Conservation (phyloP, 2,113 vertebrate genomes). For the Spea multiplicata region DNA sequence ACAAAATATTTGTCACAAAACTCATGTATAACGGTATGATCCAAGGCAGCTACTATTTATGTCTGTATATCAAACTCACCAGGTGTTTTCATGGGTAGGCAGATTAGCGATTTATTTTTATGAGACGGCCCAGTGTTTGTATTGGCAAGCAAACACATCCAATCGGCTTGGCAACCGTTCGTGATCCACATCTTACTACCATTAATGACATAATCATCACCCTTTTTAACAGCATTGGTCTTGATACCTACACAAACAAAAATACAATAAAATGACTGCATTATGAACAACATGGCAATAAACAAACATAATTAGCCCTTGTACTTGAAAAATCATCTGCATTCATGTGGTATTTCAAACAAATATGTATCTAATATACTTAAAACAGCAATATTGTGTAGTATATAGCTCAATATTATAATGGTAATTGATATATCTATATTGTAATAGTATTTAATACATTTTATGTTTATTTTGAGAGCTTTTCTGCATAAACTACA, state of each 20-base stretch:
- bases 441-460: too few species aligned
- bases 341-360: not conserved
- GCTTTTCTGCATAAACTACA: too few species aligned
- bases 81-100: constrained; percentile 74
- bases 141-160: constrained; percentile 79
- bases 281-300: not conserved
- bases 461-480: too few species aligned
- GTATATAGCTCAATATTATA: too few species aligned
- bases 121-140: constrained; percentile 68
- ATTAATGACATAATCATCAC: constrained; percentile 72
- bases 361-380: not conserved
- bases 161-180: constrained; percentile 70
- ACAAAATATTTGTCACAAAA: too few species aligned
- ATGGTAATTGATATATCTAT: too few species aligned
- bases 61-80: constrained; percentile 56
- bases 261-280: not conserved
- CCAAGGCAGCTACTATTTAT: not conserved
- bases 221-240: constrained; percentile 73
- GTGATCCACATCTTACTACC: constrained; percentile 83
- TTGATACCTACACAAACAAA: constrained; percentile 63
- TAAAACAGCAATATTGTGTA: too few species aligned
- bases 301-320: not conserved
- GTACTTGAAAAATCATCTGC: not conserved
- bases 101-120: constrained; percentile 79
- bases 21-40: too few species aligned